phyloP scores from a whole-genome alignment of 2,888 invertebrate genomes.

The Diaprepes abbreviatus region DNA sequence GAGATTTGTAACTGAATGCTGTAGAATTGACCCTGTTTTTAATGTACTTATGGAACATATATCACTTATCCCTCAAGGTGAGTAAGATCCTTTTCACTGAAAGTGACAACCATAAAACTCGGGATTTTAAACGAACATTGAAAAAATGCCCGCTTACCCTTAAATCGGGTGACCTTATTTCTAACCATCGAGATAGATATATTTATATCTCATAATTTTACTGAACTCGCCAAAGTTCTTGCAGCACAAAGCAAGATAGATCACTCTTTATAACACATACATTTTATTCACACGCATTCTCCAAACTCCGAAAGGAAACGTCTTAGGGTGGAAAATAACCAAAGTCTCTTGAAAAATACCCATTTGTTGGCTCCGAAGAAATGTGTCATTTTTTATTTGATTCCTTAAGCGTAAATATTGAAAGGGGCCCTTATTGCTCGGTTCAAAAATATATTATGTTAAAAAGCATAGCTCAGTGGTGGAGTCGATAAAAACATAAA shows the following conservation, averaged over 20 bases:
- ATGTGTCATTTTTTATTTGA: slow-evolving; percentile 31
- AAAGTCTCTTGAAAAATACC: slow-evolving; percentile 26
- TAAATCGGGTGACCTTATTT: too few relatives aligned
- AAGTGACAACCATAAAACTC: too few relatives aligned
- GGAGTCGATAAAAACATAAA: neutral
- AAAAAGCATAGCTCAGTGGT: neutral
- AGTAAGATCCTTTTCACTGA: too few relatives aligned
- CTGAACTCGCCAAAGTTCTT: neutral
- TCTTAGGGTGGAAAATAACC: slow-evolving; percentile 18
- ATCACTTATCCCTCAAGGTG: too few relatives aligned
- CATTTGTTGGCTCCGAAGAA: slow-evolving; percentile 21
- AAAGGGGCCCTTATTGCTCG: slow-evolving; percentile 9
- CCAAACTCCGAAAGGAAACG: neutral
- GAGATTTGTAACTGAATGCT: too few relatives aligned
- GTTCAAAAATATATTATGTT: slow-evolving; percentile 1
- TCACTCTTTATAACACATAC: neutral
- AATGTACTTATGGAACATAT: too few relatives aligned
- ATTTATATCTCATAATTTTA: neutral
- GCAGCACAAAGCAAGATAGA: slow-evolving; percentile 1
- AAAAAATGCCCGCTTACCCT: too few relatives aligned
- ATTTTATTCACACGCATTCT: neutral
- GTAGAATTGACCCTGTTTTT: too few relatives aligned
- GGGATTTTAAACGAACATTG: too few relatives aligned
- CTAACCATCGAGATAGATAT: too few relatives aligned
- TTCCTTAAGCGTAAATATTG: slow-evolving; percentile 23